Percentiles rank a stretch among this genome's conserved stretches.
These are phyloP conservation scores for Machimus rusticus DNA, from an alignment of 2,888 invertebrate species.

Conservation along the genomic window DNA sequence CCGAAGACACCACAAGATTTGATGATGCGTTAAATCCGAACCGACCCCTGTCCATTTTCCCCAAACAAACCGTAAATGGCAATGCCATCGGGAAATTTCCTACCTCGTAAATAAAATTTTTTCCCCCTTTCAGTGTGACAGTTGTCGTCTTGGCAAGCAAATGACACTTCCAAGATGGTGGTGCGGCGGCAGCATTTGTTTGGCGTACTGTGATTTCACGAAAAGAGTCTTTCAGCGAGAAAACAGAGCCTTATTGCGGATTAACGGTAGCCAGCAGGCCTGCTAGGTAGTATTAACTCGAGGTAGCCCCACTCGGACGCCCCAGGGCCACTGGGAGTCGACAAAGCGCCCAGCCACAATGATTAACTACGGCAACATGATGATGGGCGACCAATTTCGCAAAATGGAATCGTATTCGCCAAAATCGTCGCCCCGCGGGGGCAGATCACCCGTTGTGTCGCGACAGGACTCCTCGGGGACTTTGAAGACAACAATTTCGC, in stretches of 20 bases:
- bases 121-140: conserved; percentile 6
- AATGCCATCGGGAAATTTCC: neutral
- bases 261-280: neutral
- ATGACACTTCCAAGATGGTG: conserved; percentile 46
- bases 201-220: conserved; percentile 2
- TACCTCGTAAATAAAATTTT: neutral
- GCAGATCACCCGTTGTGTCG: conserved; percentile 93
- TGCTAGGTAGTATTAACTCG: neutral
- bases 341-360: conserved; percentile 52
- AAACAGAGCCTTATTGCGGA: neutral
- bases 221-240: neutral
- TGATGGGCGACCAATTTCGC: conserved; percentile 92
- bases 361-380: conserved; percentile 69
- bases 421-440: conserved; percentile 93
- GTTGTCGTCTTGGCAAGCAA: conserved; percentile 16
- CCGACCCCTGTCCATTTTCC: neutral
- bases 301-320: neutral
- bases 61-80: neutral
- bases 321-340: neutral
- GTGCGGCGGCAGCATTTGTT: conserved; percentile 18
- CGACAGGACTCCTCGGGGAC: conserved; percentile 97
- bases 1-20: neutral
- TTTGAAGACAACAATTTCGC: conserved; percentile 94
- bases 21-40: neutral
- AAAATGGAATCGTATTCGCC: conserved; percentile 95